phyloP scores from a whole-genome alignment of 2,113 vertebrate genomes.

The Rhipidura dahli region DNA sequence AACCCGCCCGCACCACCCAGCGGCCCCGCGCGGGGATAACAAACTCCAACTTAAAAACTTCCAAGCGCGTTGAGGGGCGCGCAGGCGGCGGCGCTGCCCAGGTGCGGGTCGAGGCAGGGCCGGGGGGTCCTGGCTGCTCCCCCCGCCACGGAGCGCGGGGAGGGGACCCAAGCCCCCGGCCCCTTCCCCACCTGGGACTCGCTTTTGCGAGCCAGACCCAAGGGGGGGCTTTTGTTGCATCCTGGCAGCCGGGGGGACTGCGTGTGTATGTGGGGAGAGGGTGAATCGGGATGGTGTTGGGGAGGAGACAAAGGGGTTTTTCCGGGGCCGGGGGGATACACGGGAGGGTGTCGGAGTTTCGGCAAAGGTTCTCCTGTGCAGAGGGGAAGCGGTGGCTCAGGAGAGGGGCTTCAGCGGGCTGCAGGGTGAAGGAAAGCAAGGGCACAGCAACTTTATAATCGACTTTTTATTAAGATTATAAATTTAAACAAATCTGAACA shows the following conservation, averaged over 20 bases:
- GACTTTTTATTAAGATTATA: constrained; percentile 93
- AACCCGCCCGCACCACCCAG: constrained; percentile 89
- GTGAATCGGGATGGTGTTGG: background rate
- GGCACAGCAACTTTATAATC: constrained; percentile 60
- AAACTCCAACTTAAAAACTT: constrained; percentile 72
- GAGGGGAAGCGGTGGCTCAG: background rate
- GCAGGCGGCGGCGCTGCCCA: background rate
- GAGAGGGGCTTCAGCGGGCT: background rate
- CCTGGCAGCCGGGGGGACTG: background rate
- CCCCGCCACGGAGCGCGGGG: background rate
- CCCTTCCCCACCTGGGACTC: background rate
- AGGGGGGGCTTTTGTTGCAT: background rate
- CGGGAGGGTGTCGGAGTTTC: background rate
- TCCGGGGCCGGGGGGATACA: background rate
- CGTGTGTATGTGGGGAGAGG: background rate
- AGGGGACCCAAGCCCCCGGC: background rate
- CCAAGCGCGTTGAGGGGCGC: constrained; percentile 14
- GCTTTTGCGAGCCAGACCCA: background rate
- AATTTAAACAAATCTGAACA: constrained; percentile 92
- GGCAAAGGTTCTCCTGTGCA: background rate
- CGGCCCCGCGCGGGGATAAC: constrained; percentile 87
- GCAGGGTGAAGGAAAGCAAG: background rate
- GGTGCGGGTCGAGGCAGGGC: background rate
- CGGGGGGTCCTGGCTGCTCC: background rate
- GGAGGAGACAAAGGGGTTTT: background rate